Conservation (phyloP, 2,797 vertebrate species). For the Leptodactylus fallax region DNA sequence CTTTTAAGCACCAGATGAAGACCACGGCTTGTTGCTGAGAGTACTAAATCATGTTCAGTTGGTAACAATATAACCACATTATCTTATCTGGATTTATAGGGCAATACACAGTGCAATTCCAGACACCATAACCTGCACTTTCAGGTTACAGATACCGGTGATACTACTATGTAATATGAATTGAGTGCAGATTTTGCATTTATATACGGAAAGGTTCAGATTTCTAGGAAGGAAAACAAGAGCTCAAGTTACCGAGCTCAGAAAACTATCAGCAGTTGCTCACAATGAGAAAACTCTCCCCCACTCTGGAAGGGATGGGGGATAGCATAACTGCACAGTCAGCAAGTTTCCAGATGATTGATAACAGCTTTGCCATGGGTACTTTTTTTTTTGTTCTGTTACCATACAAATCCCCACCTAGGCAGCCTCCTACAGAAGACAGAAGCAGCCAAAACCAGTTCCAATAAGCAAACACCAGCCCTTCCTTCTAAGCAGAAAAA, state of each 20-base stretch:
- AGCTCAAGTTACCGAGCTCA: background rate
- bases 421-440: conserved; percentile 24
- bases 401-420: conserved; percentile 49
- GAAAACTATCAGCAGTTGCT: background rate
- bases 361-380: conserved; percentile 44
- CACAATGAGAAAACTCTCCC: conserved; percentile 5
- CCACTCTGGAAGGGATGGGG: background rate
- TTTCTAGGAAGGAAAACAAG: background rate
- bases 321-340: conserved; percentile 50
- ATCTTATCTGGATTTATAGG: too few species aligned
- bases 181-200: too few species aligned
- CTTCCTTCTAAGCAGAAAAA: conserved; percentile 17
- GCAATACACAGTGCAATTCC: too few species aligned
- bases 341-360: conserved; percentile 50
- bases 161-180: too few species aligned
- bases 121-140: too few species aligned
- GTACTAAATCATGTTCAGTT: too few species aligned
- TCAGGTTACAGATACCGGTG: too few species aligned
- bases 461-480: conserved; percentile 47
- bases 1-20: too few species aligned
- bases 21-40: too few species aligned
- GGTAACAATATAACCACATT: too few species aligned
- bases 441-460: conserved; percentile 56
- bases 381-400: conserved; percentile 1
- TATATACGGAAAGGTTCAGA: too few species aligned